Percentiles rank a stretch among this genome's conserved stretches.
Evolutionary conservation across 30 jellyfish, hydroid and myxozoan genomes (phyloP).

Genomic region (Hydractinia echinata): DNA sequence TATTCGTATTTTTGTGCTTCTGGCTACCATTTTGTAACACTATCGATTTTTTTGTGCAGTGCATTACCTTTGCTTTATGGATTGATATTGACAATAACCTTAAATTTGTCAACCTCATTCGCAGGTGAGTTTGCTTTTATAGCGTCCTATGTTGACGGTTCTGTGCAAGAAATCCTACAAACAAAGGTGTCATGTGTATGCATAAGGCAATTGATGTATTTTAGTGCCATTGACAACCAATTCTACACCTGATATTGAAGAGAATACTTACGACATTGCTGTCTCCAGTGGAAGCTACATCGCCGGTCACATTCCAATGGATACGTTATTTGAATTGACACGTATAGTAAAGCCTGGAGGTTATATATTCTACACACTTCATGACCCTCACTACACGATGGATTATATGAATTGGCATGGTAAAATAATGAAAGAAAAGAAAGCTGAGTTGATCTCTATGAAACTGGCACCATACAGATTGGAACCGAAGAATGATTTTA

Average conservation of each 20-base stretch:
- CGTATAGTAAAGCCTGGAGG: conserved; percentile 37
- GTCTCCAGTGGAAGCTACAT: conserved; percentile 16
- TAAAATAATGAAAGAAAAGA: conserved; percentile 6
- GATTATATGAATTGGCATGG: conserved; percentile 12
- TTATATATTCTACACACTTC: conserved; percentile 18
- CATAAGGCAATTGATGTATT: background rate
- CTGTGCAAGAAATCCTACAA: too few relatives aligned
- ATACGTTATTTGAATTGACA: conserved; percentile 3
- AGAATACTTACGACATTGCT: conserved; percentile 24
- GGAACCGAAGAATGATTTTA: conserved; percentile 1
- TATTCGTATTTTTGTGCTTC: too few relatives aligned
- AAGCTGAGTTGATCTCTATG: conserved; percentile 26
- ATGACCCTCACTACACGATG: conserved; percentile 24
- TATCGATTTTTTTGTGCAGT: too few relatives aligned
- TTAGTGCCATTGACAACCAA: conserved; percentile 17
- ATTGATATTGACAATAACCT: too few relatives aligned
- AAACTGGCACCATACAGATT: conserved; percentile 8
- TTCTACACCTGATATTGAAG: conserved; percentile 25
- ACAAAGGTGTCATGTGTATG: too few relatives aligned
- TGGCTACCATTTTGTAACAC: too few relatives aligned
- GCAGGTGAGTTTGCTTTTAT: too few relatives aligned
- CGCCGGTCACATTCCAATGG: conserved; percentile 30
- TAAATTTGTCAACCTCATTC: too few relatives aligned
- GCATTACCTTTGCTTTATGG: too few relatives aligned
- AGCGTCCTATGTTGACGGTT: too few relatives aligned